Evolutionary conservation across 2,113 vertebrate genomes (phyloP).

Genomic region (Cottus gobio): DNA sequence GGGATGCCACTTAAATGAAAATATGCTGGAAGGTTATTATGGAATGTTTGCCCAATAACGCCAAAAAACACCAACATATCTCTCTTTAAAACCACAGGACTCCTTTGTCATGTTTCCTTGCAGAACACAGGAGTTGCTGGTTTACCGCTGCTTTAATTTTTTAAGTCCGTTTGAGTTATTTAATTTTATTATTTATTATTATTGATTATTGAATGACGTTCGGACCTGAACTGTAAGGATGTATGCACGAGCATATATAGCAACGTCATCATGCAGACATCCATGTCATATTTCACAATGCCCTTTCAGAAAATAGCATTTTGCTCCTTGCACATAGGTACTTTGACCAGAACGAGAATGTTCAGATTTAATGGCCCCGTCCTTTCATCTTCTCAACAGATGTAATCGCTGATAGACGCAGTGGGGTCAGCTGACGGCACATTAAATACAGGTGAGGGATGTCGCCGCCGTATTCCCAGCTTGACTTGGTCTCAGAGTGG

Average conservation of each 20-base stretch:
- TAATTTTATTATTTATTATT: no score
- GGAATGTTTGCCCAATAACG: no score
- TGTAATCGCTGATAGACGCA: slow-evolving; percentile 35
- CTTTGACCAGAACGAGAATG: not conserved
- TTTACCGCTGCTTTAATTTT: no score
- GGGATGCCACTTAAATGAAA: not conserved
- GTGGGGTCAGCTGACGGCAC: slow-evolving; percentile 33
- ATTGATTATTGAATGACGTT: no score
- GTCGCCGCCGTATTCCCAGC: not conserved
- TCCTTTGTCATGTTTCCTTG: no score
- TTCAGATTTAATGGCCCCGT: not conserved
- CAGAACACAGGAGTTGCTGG: no score
- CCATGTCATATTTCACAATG: not conserved
- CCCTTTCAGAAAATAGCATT: not conserved
- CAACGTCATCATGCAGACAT: no score
- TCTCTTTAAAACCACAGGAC: no score
- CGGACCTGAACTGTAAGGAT: not conserved
- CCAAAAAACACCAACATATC: not conserved
- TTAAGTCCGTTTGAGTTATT: no score
- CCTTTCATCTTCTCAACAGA: slow-evolving; percentile 40
- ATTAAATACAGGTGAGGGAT: slow-evolving; percentile 50
- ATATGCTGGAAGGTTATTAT: not conserved
- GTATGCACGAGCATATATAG: no score
- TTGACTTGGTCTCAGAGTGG: not conserved
- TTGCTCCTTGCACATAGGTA: not conserved